Base-by-base conservation (phyloP, 1,140 invertebrate genomes). In the Macrobrachium nipponense region DNA sequence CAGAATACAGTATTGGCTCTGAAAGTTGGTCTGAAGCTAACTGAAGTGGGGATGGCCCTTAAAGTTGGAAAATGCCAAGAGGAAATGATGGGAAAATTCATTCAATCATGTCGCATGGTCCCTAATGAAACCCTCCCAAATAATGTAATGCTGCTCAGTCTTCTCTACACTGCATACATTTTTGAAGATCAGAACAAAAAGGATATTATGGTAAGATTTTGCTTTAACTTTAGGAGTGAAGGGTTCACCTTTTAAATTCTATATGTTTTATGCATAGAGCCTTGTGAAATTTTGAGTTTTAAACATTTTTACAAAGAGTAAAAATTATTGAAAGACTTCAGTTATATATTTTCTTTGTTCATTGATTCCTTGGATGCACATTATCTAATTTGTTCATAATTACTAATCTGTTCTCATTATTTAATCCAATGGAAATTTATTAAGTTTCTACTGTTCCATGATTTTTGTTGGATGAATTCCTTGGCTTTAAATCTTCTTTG, bases 61-160 rank as follows among this genome's bases (percentile, higher is more conserved):
- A 79, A 75, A 18, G 23, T 80, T 11, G 84, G 84, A 17, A 72
- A 73, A 66, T 80, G 84, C 20, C 36, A 59, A 4, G 68, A 80
- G n/a, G 84, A 86, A n/a, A 86, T 86, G 84, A 23, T 86, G 68
- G 59, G 18, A 59, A 86, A 80, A 20, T 60, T 86, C 23, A 18
- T 86, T 12, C 20, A 27, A 17, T 80, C 73, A 0, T 83, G 59
- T 27, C n/a, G 36, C 4, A 18, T 66, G 5, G 73, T 83, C 5
- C 36, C 82, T 14, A 64, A 15, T 23, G 6, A 44, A 4, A 10
- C 18, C 0, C 36, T 51, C 36, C 73, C 73, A 2, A 83, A 77
- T 73, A 83, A 43, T 27, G 51, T 83, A 15, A 43, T 83, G 18
- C 27, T 83, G 11, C 70, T 83, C 17, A 76, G 82, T 17, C 72